These are phyloP conservation scores for Pogonus chalceus DNA, from an alignment of 1,140 invertebrate species.

Conservation along the genomic window DNA sequence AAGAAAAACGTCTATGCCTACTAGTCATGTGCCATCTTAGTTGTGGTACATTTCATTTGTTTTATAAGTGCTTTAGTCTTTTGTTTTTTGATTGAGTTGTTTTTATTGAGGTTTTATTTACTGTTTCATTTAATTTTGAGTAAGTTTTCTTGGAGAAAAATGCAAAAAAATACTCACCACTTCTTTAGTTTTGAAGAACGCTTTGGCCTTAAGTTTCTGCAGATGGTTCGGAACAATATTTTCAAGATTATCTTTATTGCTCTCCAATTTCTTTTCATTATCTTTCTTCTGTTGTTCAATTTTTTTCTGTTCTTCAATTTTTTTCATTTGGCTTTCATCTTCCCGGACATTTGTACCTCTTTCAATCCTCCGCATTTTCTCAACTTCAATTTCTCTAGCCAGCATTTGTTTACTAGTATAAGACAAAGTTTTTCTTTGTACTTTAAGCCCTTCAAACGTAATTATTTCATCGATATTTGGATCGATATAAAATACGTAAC, in stretches of 20 bases:
- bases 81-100: background rate
- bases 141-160: background rate
- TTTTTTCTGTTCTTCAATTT: conserved; percentile 3
- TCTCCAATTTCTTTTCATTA: background rate
- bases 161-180: conserved; percentile 32
- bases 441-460: conserved; percentile 27
- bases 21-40: background rate
- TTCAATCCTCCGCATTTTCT: conserved; percentile 49
- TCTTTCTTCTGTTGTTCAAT: conserved; percentile 4
- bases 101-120: background rate
- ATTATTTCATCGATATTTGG: conserved; percentile 37
- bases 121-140: background rate
- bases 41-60: background rate
- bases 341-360: background rate
- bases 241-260: background rate
- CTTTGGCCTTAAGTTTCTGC: conserved; percentile 50
- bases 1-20: background rate
- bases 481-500: conserved; percentile 46
- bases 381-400: conserved; percentile 62
- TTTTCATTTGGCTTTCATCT: background rate
- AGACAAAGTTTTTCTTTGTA: conserved; percentile 32
- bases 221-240: conserved; percentile 49
- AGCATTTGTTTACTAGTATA: conserved; percentile 71
- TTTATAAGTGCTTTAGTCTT: background rate
- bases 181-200: conserved; percentile 31